Percentiles rank a stretch among this genome's conserved stretches.
Conservation (phyloP, 2,797 vertebrate genomes). For the Sebastes iracundus region DNA sequence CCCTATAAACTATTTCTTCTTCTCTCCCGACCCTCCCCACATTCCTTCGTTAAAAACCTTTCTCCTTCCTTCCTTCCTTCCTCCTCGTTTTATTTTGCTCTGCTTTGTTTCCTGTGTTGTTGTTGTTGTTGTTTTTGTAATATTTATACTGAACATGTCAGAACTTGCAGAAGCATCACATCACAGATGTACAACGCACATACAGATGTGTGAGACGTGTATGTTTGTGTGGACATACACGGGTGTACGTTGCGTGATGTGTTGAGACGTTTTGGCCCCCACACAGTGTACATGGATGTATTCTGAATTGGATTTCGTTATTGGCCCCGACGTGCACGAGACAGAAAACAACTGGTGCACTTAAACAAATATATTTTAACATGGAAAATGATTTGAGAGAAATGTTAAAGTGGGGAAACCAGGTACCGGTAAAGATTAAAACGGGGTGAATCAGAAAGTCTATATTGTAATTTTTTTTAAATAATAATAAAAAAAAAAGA, state of each 20-base stretch:
- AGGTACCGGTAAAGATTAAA: conserved; percentile 39
- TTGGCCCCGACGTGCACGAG: conserved; percentile 58
- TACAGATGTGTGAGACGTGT: conserved; percentile 34
- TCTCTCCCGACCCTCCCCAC: conserved; percentile 5
- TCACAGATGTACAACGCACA: conserved; percentile 62
- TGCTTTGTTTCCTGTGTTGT: conserved; percentile 49
- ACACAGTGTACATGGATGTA: conserved; percentile 46
- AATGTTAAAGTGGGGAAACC: conserved; percentile 26
- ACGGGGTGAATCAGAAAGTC: conserved; percentile 48
- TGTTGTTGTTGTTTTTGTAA: conserved; percentile 68
- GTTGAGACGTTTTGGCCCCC: conserved; percentile 36
- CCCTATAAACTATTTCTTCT: neutral
- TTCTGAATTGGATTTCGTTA: conserved; percentile 32
- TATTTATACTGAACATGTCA: conserved; percentile 82
- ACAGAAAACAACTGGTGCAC: conserved; percentile 69
- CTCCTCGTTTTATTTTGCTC: conserved; percentile 7
- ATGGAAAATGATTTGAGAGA: conserved; percentile 19
- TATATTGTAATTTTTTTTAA: conserved; percentile 57
- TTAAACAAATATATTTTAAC: conserved; percentile 58
- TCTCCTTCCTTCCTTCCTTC: neutral
- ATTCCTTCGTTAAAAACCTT: neutral
- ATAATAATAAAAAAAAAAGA: conserved; percentile 33
- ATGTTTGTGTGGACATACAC: conserved; percentile 22
- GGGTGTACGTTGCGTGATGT: conserved; percentile 14
- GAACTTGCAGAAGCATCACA: conserved; percentile 74